phyloP scores from a whole-genome alignment of 1,140 invertebrate genomes.

The Drosophila oshimai region DNA sequence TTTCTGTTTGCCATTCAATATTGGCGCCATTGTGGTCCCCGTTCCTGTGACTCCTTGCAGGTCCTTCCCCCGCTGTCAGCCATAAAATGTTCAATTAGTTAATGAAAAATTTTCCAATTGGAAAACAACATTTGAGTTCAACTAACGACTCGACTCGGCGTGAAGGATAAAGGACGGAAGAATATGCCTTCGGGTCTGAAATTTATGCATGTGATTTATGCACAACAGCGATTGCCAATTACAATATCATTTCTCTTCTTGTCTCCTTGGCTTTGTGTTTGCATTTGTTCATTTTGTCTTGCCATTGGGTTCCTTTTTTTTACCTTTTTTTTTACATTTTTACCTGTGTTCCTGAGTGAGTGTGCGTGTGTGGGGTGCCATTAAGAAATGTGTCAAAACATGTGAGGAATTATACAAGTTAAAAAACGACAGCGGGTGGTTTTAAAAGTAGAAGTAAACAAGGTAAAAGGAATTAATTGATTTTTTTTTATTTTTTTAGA shows the following conservation, averaged over 20 bases:
- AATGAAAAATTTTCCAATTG: conserved; percentile 80
- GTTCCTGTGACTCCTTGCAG: conserved; percentile 20
- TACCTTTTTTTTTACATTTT: neutral
- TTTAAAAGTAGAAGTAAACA: neutral
- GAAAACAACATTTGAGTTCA: conserved; percentile 71
- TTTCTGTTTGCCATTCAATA: conserved; percentile 63
- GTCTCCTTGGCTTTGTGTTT: conserved; percentile 47
- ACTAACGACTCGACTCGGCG: conserved; percentile 48
- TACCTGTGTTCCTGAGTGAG: conserved; percentile 3
- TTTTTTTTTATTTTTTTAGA: neutral
- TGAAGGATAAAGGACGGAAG: neutral
- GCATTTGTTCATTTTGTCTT: conserved; percentile 33
- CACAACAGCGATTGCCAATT: conserved; percentile 78
- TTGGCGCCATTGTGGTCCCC: conserved; percentile 59
- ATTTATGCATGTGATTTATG: conserved; percentile 80
- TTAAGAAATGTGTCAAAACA: conserved; percentile 79
- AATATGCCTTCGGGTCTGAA: conserved; percentile 63
- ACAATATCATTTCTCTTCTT: conserved; percentile 78
- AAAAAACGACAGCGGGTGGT: conserved; percentile 17
- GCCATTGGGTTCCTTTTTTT: conserved; percentile 2
- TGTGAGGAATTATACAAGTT: conserved; percentile 74
- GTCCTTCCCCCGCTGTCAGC: conserved; percentile 5
- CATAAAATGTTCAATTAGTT: conserved; percentile 82
- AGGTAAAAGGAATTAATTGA: conserved; percentile 4
- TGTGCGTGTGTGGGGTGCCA: conserved; percentile 58